Conservation (phyloP, 1,140 invertebrate genomes). For the Drosophila arawakana region DNA sequence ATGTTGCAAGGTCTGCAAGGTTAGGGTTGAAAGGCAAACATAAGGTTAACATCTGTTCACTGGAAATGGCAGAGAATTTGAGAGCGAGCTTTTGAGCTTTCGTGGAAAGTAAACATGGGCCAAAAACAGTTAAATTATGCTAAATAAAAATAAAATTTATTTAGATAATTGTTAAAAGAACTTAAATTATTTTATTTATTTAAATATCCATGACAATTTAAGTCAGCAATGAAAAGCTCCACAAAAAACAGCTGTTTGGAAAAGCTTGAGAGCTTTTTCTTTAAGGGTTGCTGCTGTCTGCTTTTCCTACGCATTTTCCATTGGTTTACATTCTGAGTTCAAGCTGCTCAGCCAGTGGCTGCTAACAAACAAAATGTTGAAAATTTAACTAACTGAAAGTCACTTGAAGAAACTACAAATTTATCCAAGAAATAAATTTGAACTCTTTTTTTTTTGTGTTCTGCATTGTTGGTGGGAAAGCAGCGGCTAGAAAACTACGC, state of each 20-base stretch:
- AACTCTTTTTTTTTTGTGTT: not conserved
- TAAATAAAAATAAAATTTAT: slow-evolving; percentile 10
- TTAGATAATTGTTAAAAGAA: not conserved
- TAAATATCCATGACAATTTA: not conserved
- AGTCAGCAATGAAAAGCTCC: slow-evolving; percentile 4
- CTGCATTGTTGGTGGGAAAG: slow-evolving; percentile 7
- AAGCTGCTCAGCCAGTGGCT: slow-evolving; percentile 3
- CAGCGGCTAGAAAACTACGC: slow-evolving; percentile 6
- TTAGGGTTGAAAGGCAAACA: slow-evolving; percentile 71
- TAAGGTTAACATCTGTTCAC: slow-evolving; percentile 61
- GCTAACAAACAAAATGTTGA: slow-evolving; percentile 7
- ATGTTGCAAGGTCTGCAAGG: slow-evolving; percentile 65
- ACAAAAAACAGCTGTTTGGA: slow-evolving; percentile 52
- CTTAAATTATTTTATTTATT: not conserved
- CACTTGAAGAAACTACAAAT: slow-evolving; percentile 2
- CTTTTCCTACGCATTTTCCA: slow-evolving; percentile 65
- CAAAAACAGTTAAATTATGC: not conserved
- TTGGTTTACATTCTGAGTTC: slow-evolving; percentile 65
- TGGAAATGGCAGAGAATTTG: slow-evolving; percentile 23
- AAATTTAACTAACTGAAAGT: not conserved
- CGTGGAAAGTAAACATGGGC: slow-evolving; percentile 10
- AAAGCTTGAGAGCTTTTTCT: slow-evolving; percentile 36
- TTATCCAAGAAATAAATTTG: slow-evolving; percentile 2
- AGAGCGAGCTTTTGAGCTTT: slow-evolving; percentile 42
- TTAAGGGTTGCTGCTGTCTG: slow-evolving; percentile 41